phyloP scores from a whole-genome alignment of 2,113 vertebrate species.

The Chaetura pelagica region DNA sequence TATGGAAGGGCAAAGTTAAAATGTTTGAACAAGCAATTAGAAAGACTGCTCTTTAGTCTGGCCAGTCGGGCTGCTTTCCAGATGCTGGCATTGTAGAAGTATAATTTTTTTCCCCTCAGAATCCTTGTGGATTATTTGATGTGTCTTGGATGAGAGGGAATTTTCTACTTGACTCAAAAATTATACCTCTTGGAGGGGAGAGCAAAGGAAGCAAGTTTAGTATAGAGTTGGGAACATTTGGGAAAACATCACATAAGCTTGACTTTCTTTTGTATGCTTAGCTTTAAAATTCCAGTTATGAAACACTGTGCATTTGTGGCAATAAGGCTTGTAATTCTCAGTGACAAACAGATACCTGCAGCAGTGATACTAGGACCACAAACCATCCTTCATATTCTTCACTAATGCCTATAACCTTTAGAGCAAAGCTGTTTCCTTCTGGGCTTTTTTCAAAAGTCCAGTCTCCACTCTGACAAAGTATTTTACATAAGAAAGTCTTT shows the following conservation, averaged over 20 bases:
- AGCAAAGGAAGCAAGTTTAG: background rate
- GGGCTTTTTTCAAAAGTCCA: background rate
- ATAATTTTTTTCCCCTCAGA: constrained; percentile 9
- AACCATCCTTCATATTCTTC: background rate
- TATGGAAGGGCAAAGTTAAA: constrained; percentile 14
- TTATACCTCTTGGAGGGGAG: background rate
- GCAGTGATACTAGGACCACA: background rate
- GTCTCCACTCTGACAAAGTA: background rate
- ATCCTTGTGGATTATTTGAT: constrained; percentile 45
- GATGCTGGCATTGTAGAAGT: constrained; percentile 32
- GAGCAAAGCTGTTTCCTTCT: background rate
- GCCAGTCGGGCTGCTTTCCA: constrained; percentile 42
- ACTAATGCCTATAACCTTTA: background rate
- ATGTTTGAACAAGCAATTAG: background rate
- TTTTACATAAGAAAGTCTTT: background rate
- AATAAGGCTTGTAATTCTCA: background rate
- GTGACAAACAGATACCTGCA: background rate
- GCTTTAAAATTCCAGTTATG: constrained; percentile 4
- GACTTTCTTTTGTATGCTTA: background rate
- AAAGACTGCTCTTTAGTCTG: constrained; percentile 15
- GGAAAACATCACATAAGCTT: background rate
- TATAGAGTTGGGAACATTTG: background rate
- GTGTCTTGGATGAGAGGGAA: background rate
- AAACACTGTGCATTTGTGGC: background rate
- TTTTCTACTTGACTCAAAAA: constrained; percentile 37